Evolutionary conservation across 1,140 invertebrate genomes (phyloP).

Genomic region (Pygmarrhopalites habei): DNA sequence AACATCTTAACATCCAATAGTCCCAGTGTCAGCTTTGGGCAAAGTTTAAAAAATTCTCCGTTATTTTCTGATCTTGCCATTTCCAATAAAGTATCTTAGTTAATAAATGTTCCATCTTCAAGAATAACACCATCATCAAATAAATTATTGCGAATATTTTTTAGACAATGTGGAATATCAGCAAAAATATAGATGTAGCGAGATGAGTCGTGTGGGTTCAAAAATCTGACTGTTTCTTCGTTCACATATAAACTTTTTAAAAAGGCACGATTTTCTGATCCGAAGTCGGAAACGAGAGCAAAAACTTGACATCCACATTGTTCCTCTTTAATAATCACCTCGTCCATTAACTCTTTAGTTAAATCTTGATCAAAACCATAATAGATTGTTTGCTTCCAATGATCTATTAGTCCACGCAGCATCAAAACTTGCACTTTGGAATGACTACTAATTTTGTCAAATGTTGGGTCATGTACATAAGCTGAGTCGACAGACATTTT

Average conservation of each 20-base stretch:
- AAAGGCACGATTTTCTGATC: background rate
- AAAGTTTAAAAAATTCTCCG: conserved; percentile 24
- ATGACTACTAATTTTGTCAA: conserved; percentile 8
- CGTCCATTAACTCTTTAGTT: conserved; percentile 17
- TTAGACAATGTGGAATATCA: conserved; percentile 36
- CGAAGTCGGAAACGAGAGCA: conserved; percentile 23
- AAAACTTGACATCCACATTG: conserved; percentile 17
- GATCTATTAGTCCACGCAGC: conserved; percentile 23
- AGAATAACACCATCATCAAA: conserved; percentile 22
- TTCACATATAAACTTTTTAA: background rate
- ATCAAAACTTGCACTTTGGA: conserved; percentile 33
- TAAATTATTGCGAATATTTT: conserved; percentile 34
- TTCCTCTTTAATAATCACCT: conserved; percentile 19
- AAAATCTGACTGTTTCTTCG: background rate
- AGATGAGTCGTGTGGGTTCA: conserved; percentile 9
- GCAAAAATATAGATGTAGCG: conserved; percentile 32
- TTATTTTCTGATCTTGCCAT: background rate
- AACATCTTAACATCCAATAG: conserved; percentile 9
- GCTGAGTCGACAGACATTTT: conserved; percentile 13
- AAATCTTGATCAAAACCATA: conserved; percentile 31
- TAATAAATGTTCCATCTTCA: background rate
- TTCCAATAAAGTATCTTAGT: background rate
- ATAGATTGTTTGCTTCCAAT: conserved; percentile 38
- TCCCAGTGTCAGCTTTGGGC: conserved; percentile 13
- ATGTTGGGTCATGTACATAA: background rate